Percentiles rank a stretch among this genome's conserved stretches.
These are phyloP conservation scores for Candoia aspera DNA, from an alignment of 2,113 vertebrate species.

Conservation along the genomic window DNA sequence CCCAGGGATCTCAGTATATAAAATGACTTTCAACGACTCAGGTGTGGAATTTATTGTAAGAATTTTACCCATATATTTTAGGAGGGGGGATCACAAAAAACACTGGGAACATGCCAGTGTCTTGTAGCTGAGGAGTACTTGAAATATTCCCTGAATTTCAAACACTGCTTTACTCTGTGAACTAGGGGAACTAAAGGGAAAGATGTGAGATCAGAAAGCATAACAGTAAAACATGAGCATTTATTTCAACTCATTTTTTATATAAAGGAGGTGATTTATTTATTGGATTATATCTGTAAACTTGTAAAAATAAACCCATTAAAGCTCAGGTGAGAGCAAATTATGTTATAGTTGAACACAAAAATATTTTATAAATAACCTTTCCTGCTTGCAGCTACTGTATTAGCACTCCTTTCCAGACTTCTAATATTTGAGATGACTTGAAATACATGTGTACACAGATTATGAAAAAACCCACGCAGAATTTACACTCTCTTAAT, in stretches of 20 bases:
- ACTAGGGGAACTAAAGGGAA: neutral
- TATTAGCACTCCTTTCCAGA: neutral
- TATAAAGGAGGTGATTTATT: constrained; percentile 15
- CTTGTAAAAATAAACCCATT: neutral
- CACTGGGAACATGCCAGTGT: constrained; percentile 17
- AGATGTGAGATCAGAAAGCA: constrained; percentile 3
- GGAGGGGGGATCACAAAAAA: constrained; percentile 28
- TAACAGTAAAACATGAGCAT: constrained; percentile 20
- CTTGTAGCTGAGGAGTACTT: neutral
- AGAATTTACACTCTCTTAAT: neutral
- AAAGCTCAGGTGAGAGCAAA: neutral
- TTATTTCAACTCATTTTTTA: constrained; percentile 24
- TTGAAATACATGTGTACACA: neutral
- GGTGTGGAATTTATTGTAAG: constrained; percentile 58
- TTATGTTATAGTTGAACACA: neutral
- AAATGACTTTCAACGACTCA: constrained; percentile 53
- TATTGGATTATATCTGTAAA: neutral
- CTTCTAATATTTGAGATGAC: neutral
- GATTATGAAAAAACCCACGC: neutral
- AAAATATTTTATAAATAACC: neutral
- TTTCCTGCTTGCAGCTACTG: neutral
- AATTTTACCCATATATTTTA: constrained; percentile 13
- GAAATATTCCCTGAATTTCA: constrained; percentile 45
- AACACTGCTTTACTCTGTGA: constrained; percentile 28
- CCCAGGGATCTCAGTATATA: constrained; percentile 38